phyloP scores from a whole-genome alignment of 2,888 invertebrate species.

The Cryptus armator region DNA sequence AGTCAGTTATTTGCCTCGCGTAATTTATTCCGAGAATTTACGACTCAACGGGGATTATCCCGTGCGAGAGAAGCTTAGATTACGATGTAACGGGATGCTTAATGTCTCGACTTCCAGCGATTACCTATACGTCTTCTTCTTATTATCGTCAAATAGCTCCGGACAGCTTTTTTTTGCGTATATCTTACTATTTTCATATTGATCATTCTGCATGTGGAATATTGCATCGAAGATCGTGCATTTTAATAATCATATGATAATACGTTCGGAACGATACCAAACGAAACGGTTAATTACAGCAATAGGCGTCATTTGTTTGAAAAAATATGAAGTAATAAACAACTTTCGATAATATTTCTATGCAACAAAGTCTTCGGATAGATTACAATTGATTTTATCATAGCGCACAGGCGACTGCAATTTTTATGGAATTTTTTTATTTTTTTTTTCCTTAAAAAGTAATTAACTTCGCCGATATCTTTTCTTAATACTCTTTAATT shows the following conservation, averaged over 20 bases:
- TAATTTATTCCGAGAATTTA: conserved; percentile 50
- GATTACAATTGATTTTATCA: too few relatives aligned
- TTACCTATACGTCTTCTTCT: neutral
- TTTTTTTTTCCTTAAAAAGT: neutral
- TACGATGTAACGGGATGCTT: conserved; percentile 44
- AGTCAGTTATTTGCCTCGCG: neutral
- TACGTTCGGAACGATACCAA: too few relatives aligned
- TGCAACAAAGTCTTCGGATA: too few relatives aligned
- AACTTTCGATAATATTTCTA: too few relatives aligned
- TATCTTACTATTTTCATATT: neutral
- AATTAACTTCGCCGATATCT: neutral
- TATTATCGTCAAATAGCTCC: conserved; percentile 5
- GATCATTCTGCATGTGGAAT: neutral
- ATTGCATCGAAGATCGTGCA: neutral
- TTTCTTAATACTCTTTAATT: neutral
- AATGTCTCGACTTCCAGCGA: conserved; percentile 3
- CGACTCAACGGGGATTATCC: conserved; percentile 5
- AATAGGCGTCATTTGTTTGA: too few relatives aligned
- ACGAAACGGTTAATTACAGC: too few relatives aligned
- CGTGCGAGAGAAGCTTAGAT: conserved; percentile 25
- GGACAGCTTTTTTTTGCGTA: neutral
- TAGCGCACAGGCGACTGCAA: neutral
- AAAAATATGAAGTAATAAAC: too few relatives aligned
- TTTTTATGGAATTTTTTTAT: neutral
- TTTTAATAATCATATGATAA: too few relatives aligned